Evolutionary conservation across 2,888 invertebrate genomes (phyloP).

Genomic region (Empis livida): DNA sequence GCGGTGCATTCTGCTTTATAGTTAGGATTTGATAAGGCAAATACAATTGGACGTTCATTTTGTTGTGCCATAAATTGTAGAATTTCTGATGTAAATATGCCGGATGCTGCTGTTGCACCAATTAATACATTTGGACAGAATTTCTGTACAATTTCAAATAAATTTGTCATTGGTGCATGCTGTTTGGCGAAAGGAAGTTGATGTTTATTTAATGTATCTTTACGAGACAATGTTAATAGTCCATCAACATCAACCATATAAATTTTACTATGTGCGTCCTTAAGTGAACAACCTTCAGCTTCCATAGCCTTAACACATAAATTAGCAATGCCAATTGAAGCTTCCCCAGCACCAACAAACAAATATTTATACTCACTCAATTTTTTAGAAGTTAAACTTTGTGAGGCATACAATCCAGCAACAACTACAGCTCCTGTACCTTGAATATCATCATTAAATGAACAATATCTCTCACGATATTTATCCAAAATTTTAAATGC

Average conservation of each 20-base stretch:
- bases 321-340: constrained; percentile 85
- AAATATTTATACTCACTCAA: constrained; percentile 77
- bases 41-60: constrained; percentile 76
- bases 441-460: constrained; percentile 99
- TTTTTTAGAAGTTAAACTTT: constrained; percentile 67
- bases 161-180: constrained; percentile 57
- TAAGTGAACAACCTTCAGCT: constrained; percentile 62
- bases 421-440: constrained; percentile 94
- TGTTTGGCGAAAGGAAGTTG: constrained; percentile 73
- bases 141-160: constrained; percentile 65
- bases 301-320: constrained; percentile 88
- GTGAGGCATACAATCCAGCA: constrained; percentile 79
- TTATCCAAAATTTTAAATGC: constrained; percentile 87
- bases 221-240: constrained; percentile 74
- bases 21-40: constrained; percentile 92
- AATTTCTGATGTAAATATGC: constrained; percentile 74
- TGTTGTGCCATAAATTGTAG: constrained; percentile 66
- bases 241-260: constrained; percentile 97
- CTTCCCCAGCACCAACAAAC: constrained; percentile 97
- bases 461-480: constrained; percentile 80
- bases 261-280: constrained; percentile 67
- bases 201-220: constrained; percentile 66
- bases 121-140: constrained; percentile 53
- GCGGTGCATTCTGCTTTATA: constrained; percentile 92
- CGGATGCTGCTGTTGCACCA: constrained; percentile 85